phyloP scores from a whole-genome alignment of 2,113 vertebrate genomes.

The Lagopus leucura region DNA sequence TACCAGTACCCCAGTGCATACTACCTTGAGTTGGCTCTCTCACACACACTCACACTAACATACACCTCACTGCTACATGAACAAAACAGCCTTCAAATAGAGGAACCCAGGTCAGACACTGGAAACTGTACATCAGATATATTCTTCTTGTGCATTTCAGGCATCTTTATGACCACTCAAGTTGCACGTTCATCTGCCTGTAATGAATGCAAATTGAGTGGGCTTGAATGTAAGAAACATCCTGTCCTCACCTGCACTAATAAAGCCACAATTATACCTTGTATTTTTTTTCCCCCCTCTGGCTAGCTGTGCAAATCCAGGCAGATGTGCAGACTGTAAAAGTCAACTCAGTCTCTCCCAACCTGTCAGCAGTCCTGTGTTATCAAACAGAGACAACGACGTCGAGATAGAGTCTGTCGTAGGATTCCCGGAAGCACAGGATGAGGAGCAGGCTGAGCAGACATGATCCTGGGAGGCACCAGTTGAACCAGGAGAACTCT shows the following conservation, averaged over 20 bases:
- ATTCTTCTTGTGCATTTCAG: conserved; percentile 25
- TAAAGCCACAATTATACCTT: conserved; percentile 52
- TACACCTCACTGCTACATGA: conserved; percentile 23
- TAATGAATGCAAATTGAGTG: conserved; percentile 43
- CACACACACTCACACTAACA: not conserved
- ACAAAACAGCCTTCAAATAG: conserved; percentile 46
- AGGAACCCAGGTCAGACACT: conserved; percentile 17
- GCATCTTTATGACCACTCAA: conserved; percentile 28
- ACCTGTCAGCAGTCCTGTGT: not conserved
- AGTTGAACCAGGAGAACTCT: conserved; percentile 98
- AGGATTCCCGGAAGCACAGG: conserved; percentile 96
- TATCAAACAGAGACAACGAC: conserved; percentile 93
- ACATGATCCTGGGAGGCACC: conserved; percentile 95
- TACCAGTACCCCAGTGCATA: conserved; percentile 6
- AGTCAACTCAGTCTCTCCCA: conserved; percentile 49
- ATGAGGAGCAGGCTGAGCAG: conserved; percentile 94
- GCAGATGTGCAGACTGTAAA: conserved; percentile 53
- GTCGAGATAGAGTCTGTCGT: conserved; percentile 97
- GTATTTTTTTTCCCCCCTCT: conserved; percentile 1
- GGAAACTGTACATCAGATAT: conserved; percentile 13
- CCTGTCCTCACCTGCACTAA: conserved; percentile 31
- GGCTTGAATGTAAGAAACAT: not conserved
- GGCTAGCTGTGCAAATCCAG: conserved; percentile 67
- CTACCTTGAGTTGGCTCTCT: conserved; percentile 37
- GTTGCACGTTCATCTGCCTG: conserved; percentile 20